phyloP scores from a whole-genome alignment of 2,113 vertebrate species.

The Lipotes vexillifer region DNA sequence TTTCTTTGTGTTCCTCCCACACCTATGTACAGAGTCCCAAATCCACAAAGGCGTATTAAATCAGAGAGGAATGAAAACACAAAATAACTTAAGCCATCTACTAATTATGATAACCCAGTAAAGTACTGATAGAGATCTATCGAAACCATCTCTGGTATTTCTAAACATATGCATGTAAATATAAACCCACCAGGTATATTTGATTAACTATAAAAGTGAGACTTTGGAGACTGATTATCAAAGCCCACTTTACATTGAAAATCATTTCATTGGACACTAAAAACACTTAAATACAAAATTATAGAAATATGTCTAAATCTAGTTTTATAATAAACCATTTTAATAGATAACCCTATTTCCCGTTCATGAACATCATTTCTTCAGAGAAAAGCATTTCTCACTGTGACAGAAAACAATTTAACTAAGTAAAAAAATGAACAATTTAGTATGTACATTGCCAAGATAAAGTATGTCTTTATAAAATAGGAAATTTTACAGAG shows the following conservation, averaged over 20 bases:
- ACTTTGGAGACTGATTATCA: constrained; percentile 8
- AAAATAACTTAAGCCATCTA: neutral
- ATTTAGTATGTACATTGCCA: constrained; percentile 49
- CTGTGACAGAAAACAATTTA: constrained; percentile 67
- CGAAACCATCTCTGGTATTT: constrained; percentile 18
- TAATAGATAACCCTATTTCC: constrained; percentile 58
- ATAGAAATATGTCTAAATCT: constrained; percentile 28
- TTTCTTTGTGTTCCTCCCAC: neutral
- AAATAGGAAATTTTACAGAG: constrained; percentile 57
- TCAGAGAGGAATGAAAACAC: neutral
- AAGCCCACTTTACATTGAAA: neutral
- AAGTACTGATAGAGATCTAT: neutral
- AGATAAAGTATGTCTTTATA: constrained; percentile 59
- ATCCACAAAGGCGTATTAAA: constrained; percentile 11
- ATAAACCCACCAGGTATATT: neutral
- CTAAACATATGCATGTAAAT: neutral
- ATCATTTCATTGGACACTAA: constrained; percentile 6
- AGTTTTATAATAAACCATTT: constrained; percentile 40
- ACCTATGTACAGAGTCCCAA: neutral
- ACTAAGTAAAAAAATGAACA: constrained; percentile 63
- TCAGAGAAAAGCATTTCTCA: constrained; percentile 58
- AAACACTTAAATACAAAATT: constrained; percentile 31
- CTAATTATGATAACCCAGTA: neutral
- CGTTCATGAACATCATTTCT: constrained; percentile 42
- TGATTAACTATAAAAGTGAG: neutral